Conservation (phyloP, 2,113 vertebrate species). For the Epinephelus fuscoguttatus region DNA sequence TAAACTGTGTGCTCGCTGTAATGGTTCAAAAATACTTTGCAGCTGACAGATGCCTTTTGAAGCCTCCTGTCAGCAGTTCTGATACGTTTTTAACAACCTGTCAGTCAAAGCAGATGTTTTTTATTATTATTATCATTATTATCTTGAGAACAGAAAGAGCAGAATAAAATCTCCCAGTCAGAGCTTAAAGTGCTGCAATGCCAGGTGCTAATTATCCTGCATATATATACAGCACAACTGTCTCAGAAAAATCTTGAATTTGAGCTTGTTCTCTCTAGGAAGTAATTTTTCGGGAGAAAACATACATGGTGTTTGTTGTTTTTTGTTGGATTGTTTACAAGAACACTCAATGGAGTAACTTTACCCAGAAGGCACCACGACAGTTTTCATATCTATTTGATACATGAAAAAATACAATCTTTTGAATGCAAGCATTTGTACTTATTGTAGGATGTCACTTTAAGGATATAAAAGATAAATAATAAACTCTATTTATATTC, state of each 20-base stretch:
- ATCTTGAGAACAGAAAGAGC: background rate
- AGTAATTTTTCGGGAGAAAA: background rate
- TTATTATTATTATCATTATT: background rate
- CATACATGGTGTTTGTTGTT: too few relatives aligned
- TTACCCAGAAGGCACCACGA: background rate
- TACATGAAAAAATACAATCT: too few relatives aligned
- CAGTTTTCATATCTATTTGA: background rate
- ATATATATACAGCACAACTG: background rate
- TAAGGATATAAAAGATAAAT: too few relatives aligned
- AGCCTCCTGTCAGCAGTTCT: slow-evolving; percentile 47
- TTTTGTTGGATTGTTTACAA: background rate
- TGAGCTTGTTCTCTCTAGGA: background rate
- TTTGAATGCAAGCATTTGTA: background rate
- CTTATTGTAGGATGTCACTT: background rate
- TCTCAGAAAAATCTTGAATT: background rate
- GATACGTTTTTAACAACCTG: slow-evolving; percentile 10
- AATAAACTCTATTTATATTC: too few relatives aligned
- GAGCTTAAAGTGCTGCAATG: background rate
- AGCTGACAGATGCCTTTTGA: slow-evolving; percentile 47
- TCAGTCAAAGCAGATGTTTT: slow-evolving; percentile 17
- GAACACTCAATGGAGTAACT: background rate
- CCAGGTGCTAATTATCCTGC: background rate
- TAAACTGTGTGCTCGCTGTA: slow-evolving; percentile 50
- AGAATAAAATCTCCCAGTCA: background rate
- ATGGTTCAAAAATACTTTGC: slow-evolving; percentile 37